Conservation (phyloP, 2,888 invertebrate genomes). For the Apodemia hepburni region DNA sequence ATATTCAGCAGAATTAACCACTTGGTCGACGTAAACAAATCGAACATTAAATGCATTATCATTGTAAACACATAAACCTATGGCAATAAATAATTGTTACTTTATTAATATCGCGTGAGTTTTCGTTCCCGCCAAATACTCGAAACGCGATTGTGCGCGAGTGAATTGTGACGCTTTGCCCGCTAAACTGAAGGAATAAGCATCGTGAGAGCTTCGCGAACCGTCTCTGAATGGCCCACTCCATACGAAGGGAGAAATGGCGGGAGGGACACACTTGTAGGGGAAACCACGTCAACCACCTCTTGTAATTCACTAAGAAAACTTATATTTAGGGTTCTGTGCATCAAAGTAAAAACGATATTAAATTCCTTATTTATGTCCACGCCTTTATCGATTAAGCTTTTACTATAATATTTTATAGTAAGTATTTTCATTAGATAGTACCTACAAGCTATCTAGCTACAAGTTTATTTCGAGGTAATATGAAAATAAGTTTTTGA, state of each 20-base stretch:
- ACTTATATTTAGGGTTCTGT: conserved; percentile 54
- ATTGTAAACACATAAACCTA: conserved; percentile 62
- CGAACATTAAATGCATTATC: conserved; percentile 40
- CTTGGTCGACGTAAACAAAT: conserved; percentile 46
- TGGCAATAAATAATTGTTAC: conserved; percentile 38
- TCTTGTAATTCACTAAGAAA: conserved; percentile 78
- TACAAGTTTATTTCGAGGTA: too few species aligned
- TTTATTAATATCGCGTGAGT: conserved; percentile 42
- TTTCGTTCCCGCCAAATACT: conserved; percentile 61
- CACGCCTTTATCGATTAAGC: neutral
- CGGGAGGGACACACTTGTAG: conserved; percentile 73
- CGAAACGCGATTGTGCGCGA: conserved; percentile 45
- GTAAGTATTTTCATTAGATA: too few species aligned
- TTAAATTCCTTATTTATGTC: neutral
- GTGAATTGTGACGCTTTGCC: conserved; percentile 61
- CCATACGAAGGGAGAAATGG: conserved; percentile 66
- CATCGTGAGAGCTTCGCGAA: conserved; percentile 72
- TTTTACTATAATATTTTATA: too few species aligned
- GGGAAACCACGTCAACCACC: conserved; percentile 74
- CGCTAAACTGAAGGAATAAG: conserved; percentile 68
- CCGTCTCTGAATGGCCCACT: conserved; percentile 74
- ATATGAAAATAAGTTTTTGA: too few species aligned
- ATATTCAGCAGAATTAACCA: conserved; percentile 55
- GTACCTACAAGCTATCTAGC: too few species aligned
- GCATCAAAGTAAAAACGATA: neutral